Conservation (phyloP, 2,113 vertebrate species). For the Zosterops hypoxanthus region DNA sequence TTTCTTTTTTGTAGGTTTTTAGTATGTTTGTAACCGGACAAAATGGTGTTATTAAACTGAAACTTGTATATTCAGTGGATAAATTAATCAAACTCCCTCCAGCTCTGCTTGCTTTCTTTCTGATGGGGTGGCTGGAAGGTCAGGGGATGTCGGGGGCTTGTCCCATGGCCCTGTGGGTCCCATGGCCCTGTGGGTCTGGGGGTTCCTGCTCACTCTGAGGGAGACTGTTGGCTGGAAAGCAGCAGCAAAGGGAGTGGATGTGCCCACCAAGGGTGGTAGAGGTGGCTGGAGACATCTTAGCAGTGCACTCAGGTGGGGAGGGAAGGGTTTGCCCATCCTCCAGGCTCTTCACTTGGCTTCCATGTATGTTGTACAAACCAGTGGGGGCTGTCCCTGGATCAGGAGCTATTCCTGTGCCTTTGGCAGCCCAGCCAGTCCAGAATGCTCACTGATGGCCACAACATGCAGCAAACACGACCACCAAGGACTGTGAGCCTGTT, state of each 20-base stretch:
- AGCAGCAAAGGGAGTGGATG: not conserved
- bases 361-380: not conserved
- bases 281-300: not conserved
- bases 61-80: slow-evolving; percentile 66
- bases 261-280: not conserved
- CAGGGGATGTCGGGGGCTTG: accelerated
- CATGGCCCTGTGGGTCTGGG: not conserved
- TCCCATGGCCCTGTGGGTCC: accelerated
- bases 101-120: slow-evolving; percentile 31
- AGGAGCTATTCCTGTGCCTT: not conserved
- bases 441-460: not conserved
- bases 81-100: slow-evolving; percentile 36
- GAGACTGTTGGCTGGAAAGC: not conserved
- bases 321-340: not conserved
- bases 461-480: not conserved
- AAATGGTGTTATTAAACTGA: slow-evolving; percentile 62
- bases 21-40: slow-evolving; percentile 64
- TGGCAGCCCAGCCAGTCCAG: not conserved
- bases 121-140: not conserved
- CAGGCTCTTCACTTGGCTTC: not conserved
- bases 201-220: not conserved
- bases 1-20: slow-evolving; percentile 66
- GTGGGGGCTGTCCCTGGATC: accelerated
- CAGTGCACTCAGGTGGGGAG: not conserved
- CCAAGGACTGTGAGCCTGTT: not conserved